Evolutionary conservation across 2,113 vertebrate species (phyloP), one percentile per base, ranked within the genome.

Genomic region (Chloebia gouldiae): DNA sequence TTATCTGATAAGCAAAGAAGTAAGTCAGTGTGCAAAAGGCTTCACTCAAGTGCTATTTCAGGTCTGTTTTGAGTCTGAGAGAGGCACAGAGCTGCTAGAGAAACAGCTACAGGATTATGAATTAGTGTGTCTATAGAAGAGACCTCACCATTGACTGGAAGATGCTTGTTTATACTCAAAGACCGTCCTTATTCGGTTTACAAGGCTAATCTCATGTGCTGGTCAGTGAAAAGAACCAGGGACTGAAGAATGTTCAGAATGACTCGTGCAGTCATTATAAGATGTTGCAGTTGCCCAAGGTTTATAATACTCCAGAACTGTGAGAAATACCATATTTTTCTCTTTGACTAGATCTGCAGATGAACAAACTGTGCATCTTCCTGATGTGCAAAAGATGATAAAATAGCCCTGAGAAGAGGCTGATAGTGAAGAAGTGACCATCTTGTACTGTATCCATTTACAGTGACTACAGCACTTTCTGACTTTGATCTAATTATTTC

Each of bases 241-340:
- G n/a, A 20, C 30, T 68, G 51, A 56, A 65, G 49, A 80, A 40
- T 4, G 25, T 72, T 42, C 33, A 33, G 39, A 82, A n/a, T 21
- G 7, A 64, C 44, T 78, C 0, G 0, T 50, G 42, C 30, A 70
- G 37, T 49, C 47, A 15, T 69, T 57, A n/a, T 14, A 39, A 71
- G 47, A 19, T 25, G 30, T 39, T 81, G n/a, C 44, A 27, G 27
- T 87, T 51, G 50, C 63, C 56, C 59, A 33, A 45, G 54, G 37
- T 25, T 39, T 81, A 7, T 27, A 54, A 35, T 69, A 47, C 30
- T 15, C 16, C 2, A 3, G 5, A 33, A n/a, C 0, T 9, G 56
- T 11, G 10, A 75, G 61, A 44, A 83, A 63, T 57, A 75, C 6
- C 60, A 13, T 73, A 18, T 60, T 72, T 54, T 72, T 73, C 56